Evolutionary conservation across 2,113 vertebrate genomes (phyloP), one percentile per base, ranked within the genome.

Genomic region (Oryzias melastigma): DNA sequence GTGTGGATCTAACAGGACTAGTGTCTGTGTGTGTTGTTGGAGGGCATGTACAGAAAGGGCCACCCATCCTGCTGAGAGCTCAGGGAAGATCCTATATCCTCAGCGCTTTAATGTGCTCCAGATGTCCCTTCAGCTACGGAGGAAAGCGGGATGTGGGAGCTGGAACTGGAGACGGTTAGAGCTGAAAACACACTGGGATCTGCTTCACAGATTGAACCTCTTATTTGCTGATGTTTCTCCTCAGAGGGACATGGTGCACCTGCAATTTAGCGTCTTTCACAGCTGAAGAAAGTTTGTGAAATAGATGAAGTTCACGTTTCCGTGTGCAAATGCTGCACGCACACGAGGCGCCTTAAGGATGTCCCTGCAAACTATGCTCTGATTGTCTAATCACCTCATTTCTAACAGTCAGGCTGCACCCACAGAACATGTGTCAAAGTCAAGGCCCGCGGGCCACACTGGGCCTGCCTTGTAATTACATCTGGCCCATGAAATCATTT

Each of bases 31-130:
- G 77, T 51, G 70, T 78, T 27, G 25, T 27, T 27, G 25, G 25
- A 27, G 81, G 71, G 82, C 62, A 65, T 80, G 77, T 48, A 89
- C 86, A 92, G 91, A 92, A 87, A 91, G 82, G 85, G 88, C 92
- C 92, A 93, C 92, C 92, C 92, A 92, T 85, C 82, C 90, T 89
- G 92, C 52, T 66, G 14, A 81, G 78, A 77, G 71, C 89, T 86
- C 76, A 66, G 87, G 85, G 87, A 86, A 85, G 91, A 92, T 92
- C 89, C 77, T 75, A 83, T 92, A 87, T 92, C 90, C 82, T 89
- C 57, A 63, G 76, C 69, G 81, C 75, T 76, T 69, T 92, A 92
- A 92, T 91, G 81, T 61, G 57, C 84, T 91, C 91, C 92, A 93
- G 91, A 93, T 92, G 92, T 89, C 79, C 81, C 56, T 73, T 83